These are phyloP conservation scores for Rhinophrynus dorsalis DNA, from an alignment of 2,797 vertebrate species.

Conservation along the genomic window DNA sequence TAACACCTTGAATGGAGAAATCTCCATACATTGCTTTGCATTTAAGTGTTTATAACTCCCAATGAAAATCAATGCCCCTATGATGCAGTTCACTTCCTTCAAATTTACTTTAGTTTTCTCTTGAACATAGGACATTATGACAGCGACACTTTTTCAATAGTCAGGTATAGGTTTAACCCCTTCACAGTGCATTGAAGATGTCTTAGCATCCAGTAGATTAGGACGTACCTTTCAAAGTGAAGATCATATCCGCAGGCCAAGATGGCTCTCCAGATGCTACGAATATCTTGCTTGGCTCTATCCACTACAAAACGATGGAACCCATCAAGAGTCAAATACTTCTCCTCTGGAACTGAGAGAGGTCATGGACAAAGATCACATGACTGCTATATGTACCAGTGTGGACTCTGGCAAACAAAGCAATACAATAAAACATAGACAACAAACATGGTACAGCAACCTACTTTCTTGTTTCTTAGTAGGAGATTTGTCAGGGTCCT, in stretches of 20 bases:
- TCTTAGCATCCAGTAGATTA: too few relatives aligned
- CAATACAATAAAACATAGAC: neutral
- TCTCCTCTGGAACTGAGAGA: conserved; percentile 88
- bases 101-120: too few relatives aligned
- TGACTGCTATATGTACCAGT: neutral
- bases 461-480: conserved; percentile 94
- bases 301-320: conserved; percentile 94
- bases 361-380: neutral
- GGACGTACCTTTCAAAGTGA: conserved; percentile 98
- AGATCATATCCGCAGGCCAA: conserved; percentile 94
- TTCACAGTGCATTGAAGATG: too few relatives aligned
- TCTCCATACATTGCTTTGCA: too few relatives aligned
- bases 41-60: too few relatives aligned
- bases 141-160: too few relatives aligned
- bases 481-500: conserved; percentile 93
- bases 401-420: too few relatives aligned
- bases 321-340: conserved; percentile 92
- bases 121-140: too few relatives aligned
- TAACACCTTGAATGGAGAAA: too few relatives aligned
- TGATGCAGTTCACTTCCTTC: too few relatives aligned
- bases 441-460: neutral
- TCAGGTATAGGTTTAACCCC: too few relatives aligned
- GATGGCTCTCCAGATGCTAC: conserved; percentile 94
- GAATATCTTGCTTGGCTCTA: conserved; percentile 95
- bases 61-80: too few relatives aligned